Percentiles rank a stretch among this genome's conserved stretches.
Evolutionary conservation across 2,797 vertebrate genomes (phyloP).

Genomic region (Acrossocheilus fasciatus): DNA sequence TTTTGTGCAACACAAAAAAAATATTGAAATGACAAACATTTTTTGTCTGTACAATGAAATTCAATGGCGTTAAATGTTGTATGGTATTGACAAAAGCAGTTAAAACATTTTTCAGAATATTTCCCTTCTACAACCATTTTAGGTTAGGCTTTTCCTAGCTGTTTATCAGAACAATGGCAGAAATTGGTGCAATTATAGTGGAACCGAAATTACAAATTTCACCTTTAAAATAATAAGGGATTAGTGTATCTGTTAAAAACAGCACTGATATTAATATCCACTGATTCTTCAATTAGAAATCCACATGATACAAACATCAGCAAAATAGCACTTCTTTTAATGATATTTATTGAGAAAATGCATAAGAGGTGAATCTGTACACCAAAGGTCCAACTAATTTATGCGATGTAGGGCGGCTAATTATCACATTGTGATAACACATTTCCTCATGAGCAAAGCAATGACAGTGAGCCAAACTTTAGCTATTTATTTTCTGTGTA

Average conservation of each 20-base stretch:
- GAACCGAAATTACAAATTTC: not conserved
- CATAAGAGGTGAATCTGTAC: conserved; percentile 10
- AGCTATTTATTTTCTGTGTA: conserved; percentile 52
- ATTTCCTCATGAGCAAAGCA: conserved; percentile 33
- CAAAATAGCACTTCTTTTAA: not conserved
- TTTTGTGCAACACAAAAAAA: no score
- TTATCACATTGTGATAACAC: conserved; percentile 36
- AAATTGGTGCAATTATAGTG: not conserved
- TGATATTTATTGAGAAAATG: not conserved
- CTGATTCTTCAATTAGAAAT: not conserved
- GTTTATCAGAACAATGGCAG: not conserved
- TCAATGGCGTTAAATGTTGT: not conserved
- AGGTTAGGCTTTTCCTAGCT: not conserved
- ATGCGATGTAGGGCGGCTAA: not conserved
- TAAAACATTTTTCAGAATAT: not conserved
- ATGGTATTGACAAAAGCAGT: no score
- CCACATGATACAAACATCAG: conserved; percentile 10
- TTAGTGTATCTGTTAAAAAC: not conserved
- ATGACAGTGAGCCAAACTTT: conserved; percentile 33
- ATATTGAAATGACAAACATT: not conserved
- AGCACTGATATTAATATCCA: not conserved
- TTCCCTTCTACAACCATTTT: not conserved
- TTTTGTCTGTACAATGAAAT: not conserved
- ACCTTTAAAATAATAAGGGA: not conserved
- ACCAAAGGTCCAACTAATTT: conserved; percentile 17